phyloP scores from a whole-genome alignment of 2,797 vertebrate species.

The Acanthopagrus latus region DNA sequence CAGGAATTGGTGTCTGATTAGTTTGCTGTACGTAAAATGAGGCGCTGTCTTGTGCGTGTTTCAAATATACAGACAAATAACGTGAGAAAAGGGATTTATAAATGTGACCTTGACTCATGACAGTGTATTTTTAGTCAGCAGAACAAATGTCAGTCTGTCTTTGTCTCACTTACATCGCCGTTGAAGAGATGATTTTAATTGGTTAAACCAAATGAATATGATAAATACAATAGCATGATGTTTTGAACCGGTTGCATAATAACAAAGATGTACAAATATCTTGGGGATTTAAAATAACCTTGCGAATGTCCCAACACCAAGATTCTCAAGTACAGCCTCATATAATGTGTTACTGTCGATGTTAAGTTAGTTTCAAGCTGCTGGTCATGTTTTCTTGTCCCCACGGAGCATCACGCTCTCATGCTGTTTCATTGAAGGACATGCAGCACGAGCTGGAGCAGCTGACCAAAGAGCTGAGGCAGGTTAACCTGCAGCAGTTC shows the following conservation, averaged over 20 bases:
- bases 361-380: background rate
- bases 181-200: background rate
- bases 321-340: background rate
- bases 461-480: constrained; percentile 96
- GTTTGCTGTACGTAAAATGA: background rate
- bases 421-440: constrained; percentile 83
- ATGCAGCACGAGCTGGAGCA: constrained; percentile 96
- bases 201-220: background rate
- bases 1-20: background rate
- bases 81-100: background rate
- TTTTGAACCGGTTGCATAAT: background rate
- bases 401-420: constrained; percentile 11
- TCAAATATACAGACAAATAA: background rate
- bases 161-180: background rate
- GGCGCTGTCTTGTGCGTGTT: background rate
- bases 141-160: background rate
- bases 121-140: background rate
- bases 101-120: background rate
- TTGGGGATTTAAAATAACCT: constrained; percentile 6
- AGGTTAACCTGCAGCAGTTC: constrained; percentile 98
- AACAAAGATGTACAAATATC: background rate
- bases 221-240: background rate
- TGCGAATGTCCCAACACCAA: background rate
- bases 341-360: background rate
- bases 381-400: background rate